Evolutionary conservation across 2,888 invertebrate genomes (phyloP).

Genomic region (Julus scandinavius): DNA sequence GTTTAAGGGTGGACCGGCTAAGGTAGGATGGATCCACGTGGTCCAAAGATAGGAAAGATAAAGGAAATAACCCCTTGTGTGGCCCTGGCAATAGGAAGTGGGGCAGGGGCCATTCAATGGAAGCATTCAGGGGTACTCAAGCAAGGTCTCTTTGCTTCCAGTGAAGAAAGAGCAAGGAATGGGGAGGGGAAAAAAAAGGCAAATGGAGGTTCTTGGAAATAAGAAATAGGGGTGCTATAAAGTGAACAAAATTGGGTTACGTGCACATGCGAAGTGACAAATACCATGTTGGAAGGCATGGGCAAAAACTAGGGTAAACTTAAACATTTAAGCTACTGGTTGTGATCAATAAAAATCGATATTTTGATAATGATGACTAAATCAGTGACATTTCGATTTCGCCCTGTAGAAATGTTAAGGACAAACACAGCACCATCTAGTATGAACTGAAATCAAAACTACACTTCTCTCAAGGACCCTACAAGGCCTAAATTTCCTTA

Average conservation of each 20-base stretch:
- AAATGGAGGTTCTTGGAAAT: background rate
- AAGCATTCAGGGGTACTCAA: slow-evolving; percentile 2
- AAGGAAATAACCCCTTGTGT: slow-evolving; percentile 39
- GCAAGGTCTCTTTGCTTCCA: background rate
- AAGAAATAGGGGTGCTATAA: slow-evolving; percentile 10
- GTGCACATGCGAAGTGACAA: background rate
- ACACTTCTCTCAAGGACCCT: too few species aligned
- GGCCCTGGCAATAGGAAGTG: slow-evolving; percentile 20
- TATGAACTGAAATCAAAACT: too few species aligned
- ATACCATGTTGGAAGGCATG: background rate
- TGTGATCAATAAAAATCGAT: background rate
- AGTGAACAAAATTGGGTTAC: slow-evolving; percentile 18
- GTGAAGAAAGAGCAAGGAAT: slow-evolving; percentile 13
- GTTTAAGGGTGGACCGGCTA: slow-evolving; percentile 5
- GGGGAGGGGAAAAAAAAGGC: background rate
- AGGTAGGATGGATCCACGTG: slow-evolving; percentile 41
- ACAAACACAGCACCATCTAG: too few species aligned
- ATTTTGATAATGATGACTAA: background rate
- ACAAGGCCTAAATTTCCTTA: too few species aligned
- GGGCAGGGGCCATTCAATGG: slow-evolving; percentile 32
- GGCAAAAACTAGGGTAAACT: background rate
- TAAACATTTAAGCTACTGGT: background rate
- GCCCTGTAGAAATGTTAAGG: too few species aligned
- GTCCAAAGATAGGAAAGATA: slow-evolving; percentile 12
- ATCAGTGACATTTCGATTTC: background rate